Conservation (phyloP, 2,113 vertebrate genomes). For the Psilopsiagon aurifrons region DNA sequence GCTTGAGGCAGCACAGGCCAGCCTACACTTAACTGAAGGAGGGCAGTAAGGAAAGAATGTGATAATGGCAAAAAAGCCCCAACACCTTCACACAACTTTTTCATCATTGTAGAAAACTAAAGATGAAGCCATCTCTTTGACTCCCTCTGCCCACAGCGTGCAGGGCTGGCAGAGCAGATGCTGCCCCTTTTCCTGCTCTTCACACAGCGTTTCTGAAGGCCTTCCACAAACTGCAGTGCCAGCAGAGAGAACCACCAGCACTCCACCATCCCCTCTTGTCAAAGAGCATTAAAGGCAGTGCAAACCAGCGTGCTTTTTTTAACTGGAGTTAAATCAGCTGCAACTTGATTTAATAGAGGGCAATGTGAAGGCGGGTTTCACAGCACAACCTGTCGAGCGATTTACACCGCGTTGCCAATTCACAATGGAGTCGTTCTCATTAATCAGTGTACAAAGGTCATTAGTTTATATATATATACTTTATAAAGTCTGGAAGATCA, state of each 20-base stretch:
- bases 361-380: conserved; percentile 79
- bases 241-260: conserved; percentile 70
- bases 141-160: not conserved
- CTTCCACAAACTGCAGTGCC: conserved; percentile 59
- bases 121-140: not conserved
- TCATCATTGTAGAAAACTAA: not conserved
- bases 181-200: conserved; percentile 16
- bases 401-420: conserved; percentile 69
- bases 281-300: conserved; percentile 46
- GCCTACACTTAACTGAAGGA: not conserved
- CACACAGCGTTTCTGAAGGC: conserved; percentile 39
- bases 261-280: conserved; percentile 39
- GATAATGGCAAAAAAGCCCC: not conserved
- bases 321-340: conserved; percentile 56
- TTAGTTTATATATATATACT: conserved; percentile 65
- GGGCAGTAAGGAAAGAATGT: not conserved
- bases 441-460: conserved; percentile 76
- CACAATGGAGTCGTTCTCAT: conserved; percentile 55
- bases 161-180: not conserved
- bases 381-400: conserved; percentile 77
- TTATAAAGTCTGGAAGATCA: conserved; percentile 81
- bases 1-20: not conserved
- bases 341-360: conserved; percentile 69
- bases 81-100: not conserved
- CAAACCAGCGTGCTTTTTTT: conserved; percentile 54